Evolutionary conservation across 2,888 invertebrate species (phyloP).

Genomic region (Cremastinae sp.): DNA sequence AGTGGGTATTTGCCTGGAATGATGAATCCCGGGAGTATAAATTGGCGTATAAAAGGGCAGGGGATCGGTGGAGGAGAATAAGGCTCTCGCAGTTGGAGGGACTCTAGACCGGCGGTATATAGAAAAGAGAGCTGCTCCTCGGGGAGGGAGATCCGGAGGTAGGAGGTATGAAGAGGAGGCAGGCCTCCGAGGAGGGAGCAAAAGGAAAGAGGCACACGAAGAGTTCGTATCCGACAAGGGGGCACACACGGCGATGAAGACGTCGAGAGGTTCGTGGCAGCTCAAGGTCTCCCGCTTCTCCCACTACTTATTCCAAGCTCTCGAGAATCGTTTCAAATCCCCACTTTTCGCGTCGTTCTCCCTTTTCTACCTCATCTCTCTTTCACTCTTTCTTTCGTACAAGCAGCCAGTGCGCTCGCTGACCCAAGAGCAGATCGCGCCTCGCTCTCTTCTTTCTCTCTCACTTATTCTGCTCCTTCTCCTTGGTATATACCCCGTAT

Average conservation of each 20-base stretch:
- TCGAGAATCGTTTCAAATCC: conserved; percentile 62
- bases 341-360: conserved; percentile 43
- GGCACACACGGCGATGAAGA: conserved; percentile 77
- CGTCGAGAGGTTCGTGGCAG: conserved; percentile 79
- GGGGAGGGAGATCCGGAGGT: conserved; percentile 1
- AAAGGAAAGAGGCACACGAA: conserved; percentile 21
- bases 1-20: conserved; percentile 38
- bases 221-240: conserved; percentile 44
- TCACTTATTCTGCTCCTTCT: not conserved
- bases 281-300: conserved; percentile 80
- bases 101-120: conserved; percentile 14
- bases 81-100: conserved; percentile 37
- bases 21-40: conserved; percentile 32
- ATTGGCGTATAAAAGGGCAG: conserved; percentile 34
- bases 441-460: conserved; percentile 35
- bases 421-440: conserved; percentile 29
- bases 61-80: conserved; percentile 8
- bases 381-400: not conserved
- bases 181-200: conserved; percentile 5
- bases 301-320: conserved; percentile 69
- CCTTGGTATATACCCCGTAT: not conserved
- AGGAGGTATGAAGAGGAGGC: conserved; percentile 21
- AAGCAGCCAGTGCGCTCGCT: too few species aligned
- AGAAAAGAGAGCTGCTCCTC: not conserved
- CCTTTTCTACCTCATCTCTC: conserved; percentile 22